These are phyloP conservation scores for Plecturocebus donacophilus DNA, from an alignment of 2,113 vertebrate genomes.

Conservation along the genomic window DNA sequence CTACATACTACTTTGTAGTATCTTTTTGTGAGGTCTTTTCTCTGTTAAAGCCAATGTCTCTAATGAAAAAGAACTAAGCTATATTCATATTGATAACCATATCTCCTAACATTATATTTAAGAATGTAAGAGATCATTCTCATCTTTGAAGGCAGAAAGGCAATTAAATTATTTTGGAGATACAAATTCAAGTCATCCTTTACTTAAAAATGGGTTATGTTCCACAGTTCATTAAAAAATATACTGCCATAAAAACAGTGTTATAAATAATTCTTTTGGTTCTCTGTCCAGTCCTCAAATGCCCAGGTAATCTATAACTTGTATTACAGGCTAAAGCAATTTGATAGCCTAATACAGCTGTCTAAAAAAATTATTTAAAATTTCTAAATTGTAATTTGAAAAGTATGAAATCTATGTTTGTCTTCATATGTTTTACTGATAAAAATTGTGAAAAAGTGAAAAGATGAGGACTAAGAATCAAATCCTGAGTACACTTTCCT, in stretches of 20 bases:
- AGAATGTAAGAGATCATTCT: background rate
- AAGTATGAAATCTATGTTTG: background rate
- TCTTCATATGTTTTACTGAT: background rate
- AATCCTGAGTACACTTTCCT: background rate
- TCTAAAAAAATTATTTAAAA: slow-evolving; percentile 28
- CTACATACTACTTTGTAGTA: background rate
- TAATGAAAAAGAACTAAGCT: background rate
- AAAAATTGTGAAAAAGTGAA: slow-evolving; percentile 8
- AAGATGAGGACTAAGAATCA: background rate
- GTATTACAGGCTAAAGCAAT: slow-evolving; percentile 34
- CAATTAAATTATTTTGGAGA: slow-evolving; percentile 26
- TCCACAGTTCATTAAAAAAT: slow-evolving; percentile 28
- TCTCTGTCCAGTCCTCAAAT: slow-evolving; percentile 21
- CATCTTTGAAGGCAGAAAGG: slow-evolving; percentile 24
- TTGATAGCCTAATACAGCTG: background rate
- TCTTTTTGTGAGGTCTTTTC: background rate
- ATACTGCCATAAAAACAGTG: slow-evolving; percentile 4
- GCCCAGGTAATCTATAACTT: background rate
- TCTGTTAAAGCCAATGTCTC: background rate
- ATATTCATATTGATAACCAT: background rate
- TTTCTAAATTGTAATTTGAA: slow-evolving; percentile 28
- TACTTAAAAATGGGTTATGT: slow-evolving; percentile 47
- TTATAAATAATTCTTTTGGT: slow-evolving; percentile 26
- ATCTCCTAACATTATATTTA: slow-evolving; percentile 27
- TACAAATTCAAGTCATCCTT: slow-evolving; percentile 42